phyloP scores from a whole-genome alignment of 2,888 invertebrate species.

The Callimorpha dominula region DNA sequence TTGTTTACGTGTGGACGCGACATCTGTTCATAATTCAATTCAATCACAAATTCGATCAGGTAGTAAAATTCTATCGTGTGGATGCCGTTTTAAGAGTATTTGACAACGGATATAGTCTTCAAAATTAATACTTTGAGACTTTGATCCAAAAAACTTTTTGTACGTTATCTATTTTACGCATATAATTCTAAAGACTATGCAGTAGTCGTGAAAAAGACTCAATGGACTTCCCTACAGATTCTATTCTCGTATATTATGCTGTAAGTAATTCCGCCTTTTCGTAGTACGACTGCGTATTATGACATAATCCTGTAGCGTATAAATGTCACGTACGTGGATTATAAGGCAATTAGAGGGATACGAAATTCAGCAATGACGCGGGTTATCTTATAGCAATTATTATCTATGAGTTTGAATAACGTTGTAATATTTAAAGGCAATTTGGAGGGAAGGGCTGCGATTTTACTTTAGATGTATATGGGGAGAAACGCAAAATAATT shows the following conservation, averaged over 20 bases:
- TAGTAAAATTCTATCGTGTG: too few species aligned
- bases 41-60: too few species aligned
- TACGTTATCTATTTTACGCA: slow-evolving; percentile 15
- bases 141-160: not conserved
- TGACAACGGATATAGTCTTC: not conserved
- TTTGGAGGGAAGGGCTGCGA: slow-evolving; percentile 20
- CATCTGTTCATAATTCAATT: too few species aligned
- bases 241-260: slow-evolving; percentile 7
- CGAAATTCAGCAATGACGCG: slow-evolving; percentile 47
- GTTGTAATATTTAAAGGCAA: slow-evolving; percentile 38
- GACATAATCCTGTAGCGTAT: slow-evolving; percentile 64
- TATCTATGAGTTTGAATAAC: slow-evolving; percentile 46
- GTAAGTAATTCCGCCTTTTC: slow-evolving; percentile 14
- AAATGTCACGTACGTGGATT: slow-evolving; percentile 73
- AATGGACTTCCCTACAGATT: slow-evolving; percentile 8
- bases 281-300: slow-evolving; percentile 35
- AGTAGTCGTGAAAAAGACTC: not conserved
- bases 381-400: slow-evolving; percentile 45
- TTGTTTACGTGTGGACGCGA: too few species aligned
- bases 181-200: not conserved
- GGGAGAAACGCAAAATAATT: not conserved
- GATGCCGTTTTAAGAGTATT: not conserved
- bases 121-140: slow-evolving; percentile 9
- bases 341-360: slow-evolving; percentile 72
- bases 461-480: not conserved